Base-by-base conservation (phyloP, 2,113 vertebrate genomes). In the Hemiscyllium ocellatum region DNA sequence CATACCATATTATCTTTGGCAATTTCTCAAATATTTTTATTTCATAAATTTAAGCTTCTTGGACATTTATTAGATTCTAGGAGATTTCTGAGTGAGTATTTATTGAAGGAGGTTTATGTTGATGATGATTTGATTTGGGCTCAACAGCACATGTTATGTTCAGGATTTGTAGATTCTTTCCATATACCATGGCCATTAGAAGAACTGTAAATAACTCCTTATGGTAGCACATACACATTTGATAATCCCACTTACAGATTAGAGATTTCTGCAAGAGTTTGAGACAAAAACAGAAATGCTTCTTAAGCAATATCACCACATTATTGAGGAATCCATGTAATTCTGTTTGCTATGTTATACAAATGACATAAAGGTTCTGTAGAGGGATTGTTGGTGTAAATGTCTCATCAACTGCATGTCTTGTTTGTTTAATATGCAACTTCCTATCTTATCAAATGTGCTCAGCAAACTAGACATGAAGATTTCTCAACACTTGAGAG, bases 121-220 rank as follows among this genome's bases (percentile, higher is more conserved):
- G 93, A 47, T 94, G 66, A 70, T 94, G 93, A 94, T 94, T 37
- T 94, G 66, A 94, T 94, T 66, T 50, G 93, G 93, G 66, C 42
- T 72, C 93, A 68, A 47, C 50, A 22, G 65, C 33, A 33, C 52
- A 72, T 94, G 37, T 70, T 94, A 69, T 94, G 93, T 94, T 94
- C 47, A 70, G 66, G 93, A 94, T 94, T 94, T 94, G 66, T 24
- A 94, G 66, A 70, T 94, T 94, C 66, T 69, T 94, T 94, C 66
- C 93, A 70, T 66, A 94, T 94, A 94, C 93, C 66, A 70, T 69
- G 47, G 42, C 66, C 68, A 70, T 94, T 94, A 70, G 66, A 47
- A 94, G 93, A 94, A 26, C 19, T 94, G 19, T 94, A 94, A 94
- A 37, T 69, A 70, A n/a, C 70, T 70, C 93, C 93, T 70, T 94